These are phyloP conservation scores for Tragopan temminckii DNA, from an alignment of 2,797 vertebrate species.

Conservation along the genomic window DNA sequence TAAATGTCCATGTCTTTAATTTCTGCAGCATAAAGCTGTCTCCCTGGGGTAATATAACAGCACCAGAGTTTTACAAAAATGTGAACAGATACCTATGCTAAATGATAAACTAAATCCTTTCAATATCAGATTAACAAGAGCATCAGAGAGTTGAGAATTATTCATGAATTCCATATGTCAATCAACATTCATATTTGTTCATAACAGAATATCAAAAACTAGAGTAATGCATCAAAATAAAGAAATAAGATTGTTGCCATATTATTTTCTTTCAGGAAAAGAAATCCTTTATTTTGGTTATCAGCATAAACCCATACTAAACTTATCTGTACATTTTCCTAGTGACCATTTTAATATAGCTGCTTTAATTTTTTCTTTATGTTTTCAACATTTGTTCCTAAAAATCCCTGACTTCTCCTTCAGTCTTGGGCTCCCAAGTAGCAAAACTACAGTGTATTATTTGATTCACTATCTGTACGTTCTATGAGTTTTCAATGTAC, in stretches of 20 bases:
- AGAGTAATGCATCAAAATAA: background rate
- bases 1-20: background rate
- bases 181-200: background rate
- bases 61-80: background rate
- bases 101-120: background rate
- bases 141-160: background rate
- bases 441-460: background rate
- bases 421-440: background rate
- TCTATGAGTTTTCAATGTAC: background rate
- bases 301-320: background rate
- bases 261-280: background rate
- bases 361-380: background rate
- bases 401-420: background rate
- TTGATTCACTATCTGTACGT: background rate
- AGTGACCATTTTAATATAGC: background rate
- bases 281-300: background rate
- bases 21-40: background rate
- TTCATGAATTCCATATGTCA: background rate
- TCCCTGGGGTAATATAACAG: background rate
- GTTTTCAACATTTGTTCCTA: background rate
- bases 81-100: background rate
- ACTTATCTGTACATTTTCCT: background rate
- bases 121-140: background rate
- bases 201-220: background rate
- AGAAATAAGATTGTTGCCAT: background rate